These are phyloP conservation scores for Slavum lentiscoides DNA, from an alignment of 2,888 invertebrate genomes.

Conservation along the genomic window DNA sequence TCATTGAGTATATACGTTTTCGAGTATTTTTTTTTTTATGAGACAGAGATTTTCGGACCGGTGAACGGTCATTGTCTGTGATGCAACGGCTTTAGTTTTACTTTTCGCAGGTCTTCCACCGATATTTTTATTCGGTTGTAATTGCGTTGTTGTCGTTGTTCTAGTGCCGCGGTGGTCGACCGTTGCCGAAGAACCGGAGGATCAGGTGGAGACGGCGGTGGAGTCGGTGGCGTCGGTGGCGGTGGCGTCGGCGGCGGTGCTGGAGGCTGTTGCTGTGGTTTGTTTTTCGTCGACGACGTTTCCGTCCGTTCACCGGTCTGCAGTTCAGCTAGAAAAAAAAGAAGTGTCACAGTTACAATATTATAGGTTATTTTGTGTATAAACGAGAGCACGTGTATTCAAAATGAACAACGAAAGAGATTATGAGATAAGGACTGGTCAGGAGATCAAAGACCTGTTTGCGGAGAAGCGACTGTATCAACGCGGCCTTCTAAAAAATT, in stretches of 20 bases:
- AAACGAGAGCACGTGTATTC: too few species aligned
- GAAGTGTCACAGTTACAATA: background rate
- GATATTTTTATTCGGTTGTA: background rate
- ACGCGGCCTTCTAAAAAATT: too few species aligned
- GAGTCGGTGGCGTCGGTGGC: background rate
- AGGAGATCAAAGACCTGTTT: too few species aligned
- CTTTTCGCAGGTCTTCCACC: background rate
- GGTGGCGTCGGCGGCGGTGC: too few species aligned
- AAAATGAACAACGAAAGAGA: too few species aligned
- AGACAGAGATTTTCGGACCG: too few species aligned
- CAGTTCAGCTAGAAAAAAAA: background rate
- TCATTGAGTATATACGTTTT: too few species aligned
- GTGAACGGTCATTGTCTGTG: background rate
- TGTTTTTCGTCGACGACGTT: background rate
- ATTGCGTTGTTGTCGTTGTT: background rate
- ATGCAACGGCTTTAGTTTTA: background rate
- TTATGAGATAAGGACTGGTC: too few species aligned
- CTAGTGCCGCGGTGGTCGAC: background rate
- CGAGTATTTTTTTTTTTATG: too few species aligned
- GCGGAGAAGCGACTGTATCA: too few species aligned
- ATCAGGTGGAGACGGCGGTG: background rate
- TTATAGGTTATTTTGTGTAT: too few species aligned
- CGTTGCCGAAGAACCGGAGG: background rate
- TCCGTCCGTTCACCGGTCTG: background rate
- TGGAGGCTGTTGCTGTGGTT: background rate